These are phyloP conservation scores for Philotrypesis tridentata DNA, from an alignment of 1,140 invertebrate species.

Conservation along the genomic window DNA sequence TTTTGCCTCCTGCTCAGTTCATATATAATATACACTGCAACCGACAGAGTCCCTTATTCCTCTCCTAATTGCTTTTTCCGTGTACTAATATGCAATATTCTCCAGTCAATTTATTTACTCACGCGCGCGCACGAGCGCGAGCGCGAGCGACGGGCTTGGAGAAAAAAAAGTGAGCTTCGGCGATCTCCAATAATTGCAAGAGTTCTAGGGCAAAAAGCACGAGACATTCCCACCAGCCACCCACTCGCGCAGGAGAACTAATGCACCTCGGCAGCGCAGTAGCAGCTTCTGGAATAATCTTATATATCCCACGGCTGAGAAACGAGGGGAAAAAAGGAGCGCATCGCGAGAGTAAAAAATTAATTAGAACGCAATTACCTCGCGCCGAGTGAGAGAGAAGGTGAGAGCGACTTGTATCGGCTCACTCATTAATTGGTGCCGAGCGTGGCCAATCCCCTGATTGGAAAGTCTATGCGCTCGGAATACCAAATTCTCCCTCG, in stretches of 20 bases:
- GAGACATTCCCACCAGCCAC: constrained; percentile 25
- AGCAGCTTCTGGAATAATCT: neutral
- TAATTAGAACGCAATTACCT: constrained; percentile 61
- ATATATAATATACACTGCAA: neutral
- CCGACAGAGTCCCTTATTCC: neutral
- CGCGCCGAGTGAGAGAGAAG: constrained; percentile 51
- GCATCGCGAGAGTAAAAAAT: constrained; percentile 52
- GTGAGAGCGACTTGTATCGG: constrained; percentile 24
- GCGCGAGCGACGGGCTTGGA: neutral
- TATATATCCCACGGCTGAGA: constrained; percentile 19
- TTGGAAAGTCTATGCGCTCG: constrained; percentile 55
- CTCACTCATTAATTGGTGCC: constrained; percentile 55
- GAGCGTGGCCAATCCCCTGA: constrained; percentile 60
- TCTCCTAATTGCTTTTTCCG: neutral
- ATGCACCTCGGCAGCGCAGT: neutral
- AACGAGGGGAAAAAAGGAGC: constrained; percentile 8
- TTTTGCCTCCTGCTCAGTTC: neutral
- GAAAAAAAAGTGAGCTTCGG: neutral
- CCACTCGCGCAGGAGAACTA: constrained; percentile 21
- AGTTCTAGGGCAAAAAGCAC: neutral
- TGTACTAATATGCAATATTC: neutral
- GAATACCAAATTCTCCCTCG: constrained; percentile 49
- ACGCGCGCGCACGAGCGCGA: too few species aligned
- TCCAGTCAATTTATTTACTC: too few species aligned
- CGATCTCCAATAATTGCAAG: constrained; percentile 15